Evolutionary conservation across 1,140 invertebrate genomes (phyloP).

Genomic region (Cheumatopsyche charites): DNA sequence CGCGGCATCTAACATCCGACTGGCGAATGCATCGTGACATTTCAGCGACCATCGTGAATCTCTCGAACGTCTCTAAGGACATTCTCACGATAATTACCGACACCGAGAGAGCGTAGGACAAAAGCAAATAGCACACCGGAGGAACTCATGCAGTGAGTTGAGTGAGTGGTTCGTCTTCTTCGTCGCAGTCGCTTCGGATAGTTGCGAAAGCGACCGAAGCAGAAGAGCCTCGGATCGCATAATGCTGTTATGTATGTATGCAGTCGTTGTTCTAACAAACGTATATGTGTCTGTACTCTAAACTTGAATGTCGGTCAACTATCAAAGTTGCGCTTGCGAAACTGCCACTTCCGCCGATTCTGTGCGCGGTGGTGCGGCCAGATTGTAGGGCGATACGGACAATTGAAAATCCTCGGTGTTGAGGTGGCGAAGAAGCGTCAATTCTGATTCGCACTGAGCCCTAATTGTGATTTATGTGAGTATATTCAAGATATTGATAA

Average conservation of each 20-base stretch:
- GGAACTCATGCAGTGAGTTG: too few species aligned
- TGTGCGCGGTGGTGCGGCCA: slow-evolving; percentile 34
- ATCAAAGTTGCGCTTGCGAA: slow-evolving; percentile 47
- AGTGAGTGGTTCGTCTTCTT: too few species aligned
- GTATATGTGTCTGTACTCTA: slow-evolving; percentile 40
- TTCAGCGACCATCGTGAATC: background rate
- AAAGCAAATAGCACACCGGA: too few species aligned
- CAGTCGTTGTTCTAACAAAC: background rate
- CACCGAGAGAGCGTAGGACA: too few species aligned
- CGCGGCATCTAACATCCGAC: background rate
- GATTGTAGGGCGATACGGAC: slow-evolving; percentile 33
- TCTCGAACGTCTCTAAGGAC: slow-evolving; percentile 14
- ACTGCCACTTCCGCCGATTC: slow-evolving; percentile 44
- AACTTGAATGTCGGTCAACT: slow-evolving; percentile 49
- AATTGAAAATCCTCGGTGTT: slow-evolving; percentile 24
- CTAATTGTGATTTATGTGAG: too few species aligned
- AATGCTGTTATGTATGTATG: slow-evolving; percentile 27
- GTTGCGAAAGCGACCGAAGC: slow-evolving; percentile 13
- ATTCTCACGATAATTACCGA: slow-evolving; percentile 14
- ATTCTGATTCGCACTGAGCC: too few species aligned
- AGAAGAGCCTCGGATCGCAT: slow-evolving; percentile 40
- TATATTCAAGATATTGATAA: too few species aligned
- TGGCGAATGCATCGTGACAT: slow-evolving; percentile 1
- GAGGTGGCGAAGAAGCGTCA: too few species aligned
- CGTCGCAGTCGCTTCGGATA: background rate